Evolutionary conservation across 2,888 invertebrate species (phyloP), one percentile per base, ranked within the genome.

Genomic region (Platycheirus rosarum): DNA sequence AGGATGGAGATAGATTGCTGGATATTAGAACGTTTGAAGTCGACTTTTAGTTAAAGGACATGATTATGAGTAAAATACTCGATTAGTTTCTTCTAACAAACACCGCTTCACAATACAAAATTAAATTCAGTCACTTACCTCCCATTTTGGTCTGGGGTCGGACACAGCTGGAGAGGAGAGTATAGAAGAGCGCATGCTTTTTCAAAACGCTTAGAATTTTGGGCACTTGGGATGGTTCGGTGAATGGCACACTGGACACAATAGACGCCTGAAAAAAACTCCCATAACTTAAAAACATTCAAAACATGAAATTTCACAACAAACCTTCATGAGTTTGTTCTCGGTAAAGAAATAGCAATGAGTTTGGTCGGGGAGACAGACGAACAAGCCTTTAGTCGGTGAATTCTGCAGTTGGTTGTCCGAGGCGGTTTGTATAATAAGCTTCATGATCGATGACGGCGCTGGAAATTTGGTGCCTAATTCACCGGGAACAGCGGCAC

Each of bases 271-370:
- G 26, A 0, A 85, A 85, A 74, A 42, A n/a, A n/a, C n/a, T n/a
- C n/a, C n/a, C n/a, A n/a, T n/a, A 23, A 6, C 6, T 23, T 23
- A 23, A 23, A 23, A 23, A 23, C 2, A 23, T 8, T 23, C 9
- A 13, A 18, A 11, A 14, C 5, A 32, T 32, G 26, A n/a, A 57
- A 8, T 11, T 13, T 13, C 4, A 8, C 5, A 29, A 51, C n/a
- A 6, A 16, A 78, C 78, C 84, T 95, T 94, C 90, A 96, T 91
- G 26, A 92, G 93, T 84, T 93, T 93, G 84, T 94, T 94, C 89
- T 97, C 96, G 23, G 97, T 97, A 91, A 98, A 93, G 90, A 97
- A 97, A 90, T 97, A 98, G 88, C 97, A 97, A 89, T 98, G 98
- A 73, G 94, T 95, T 89, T 98, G 98, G 89, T 97, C 98, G 0